Conservation (phyloP, 2,797 vertebrate species). For the Rhinoraja longicauda region DNA sequence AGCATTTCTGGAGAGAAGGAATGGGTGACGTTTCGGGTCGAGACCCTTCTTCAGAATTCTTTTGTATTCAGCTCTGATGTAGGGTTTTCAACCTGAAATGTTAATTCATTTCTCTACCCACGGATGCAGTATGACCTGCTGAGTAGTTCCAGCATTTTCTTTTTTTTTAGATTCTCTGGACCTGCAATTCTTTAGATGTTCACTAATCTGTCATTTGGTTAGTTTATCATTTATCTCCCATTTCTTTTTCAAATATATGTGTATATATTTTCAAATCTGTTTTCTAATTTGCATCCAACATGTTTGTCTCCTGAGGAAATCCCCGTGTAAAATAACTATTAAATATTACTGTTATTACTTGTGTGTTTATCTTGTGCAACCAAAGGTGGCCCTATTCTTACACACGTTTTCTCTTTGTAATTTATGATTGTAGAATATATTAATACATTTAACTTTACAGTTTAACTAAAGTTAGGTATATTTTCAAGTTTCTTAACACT, state of each 20-base stretch:
- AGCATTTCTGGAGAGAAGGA: no score
- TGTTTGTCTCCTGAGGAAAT: background rate
- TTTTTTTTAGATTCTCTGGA: no score
- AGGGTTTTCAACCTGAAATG: background rate
- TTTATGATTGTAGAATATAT: background rate
- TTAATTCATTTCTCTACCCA: no score
- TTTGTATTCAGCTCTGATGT: background rate
- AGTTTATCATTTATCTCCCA: no score
- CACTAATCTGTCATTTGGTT: no score
- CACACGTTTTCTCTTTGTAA: no score
- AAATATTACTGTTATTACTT: background rate
- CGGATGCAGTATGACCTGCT: no score
- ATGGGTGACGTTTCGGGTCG: no score
- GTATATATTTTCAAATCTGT: background rate
- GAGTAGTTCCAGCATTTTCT: no score
- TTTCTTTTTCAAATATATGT: no score
- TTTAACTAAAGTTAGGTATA: background rate
- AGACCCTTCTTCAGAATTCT: no score
- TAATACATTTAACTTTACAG: background rate
- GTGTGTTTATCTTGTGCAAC: background rate
- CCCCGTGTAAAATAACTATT: background rate
- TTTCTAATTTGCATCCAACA: background rate
- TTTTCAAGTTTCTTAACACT: background rate
- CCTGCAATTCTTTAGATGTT: no score
- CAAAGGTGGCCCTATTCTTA: background rate